These are phyloP conservation scores for Nyctibius grandis DNA, from an alignment of 2,797 vertebrate genomes.

Conservation along the genomic window DNA sequence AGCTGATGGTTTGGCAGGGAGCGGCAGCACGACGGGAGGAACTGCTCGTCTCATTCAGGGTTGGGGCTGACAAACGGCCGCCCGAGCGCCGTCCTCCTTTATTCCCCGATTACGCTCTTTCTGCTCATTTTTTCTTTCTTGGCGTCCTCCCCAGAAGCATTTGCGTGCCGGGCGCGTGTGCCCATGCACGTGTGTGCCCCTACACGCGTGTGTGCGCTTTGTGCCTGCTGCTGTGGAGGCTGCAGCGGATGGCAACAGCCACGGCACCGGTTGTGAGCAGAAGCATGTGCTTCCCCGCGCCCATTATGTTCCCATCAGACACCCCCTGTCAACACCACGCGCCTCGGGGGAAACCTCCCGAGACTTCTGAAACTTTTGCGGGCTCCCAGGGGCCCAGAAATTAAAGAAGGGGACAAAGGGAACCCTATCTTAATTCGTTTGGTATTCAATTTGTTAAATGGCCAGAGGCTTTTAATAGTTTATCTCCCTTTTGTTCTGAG, in stretches of 20 bases:
- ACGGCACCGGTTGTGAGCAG: not conserved
- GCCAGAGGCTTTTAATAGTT: slow-evolving; percentile 44
- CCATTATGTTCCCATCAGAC: not conserved
- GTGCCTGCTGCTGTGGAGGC: not conserved
- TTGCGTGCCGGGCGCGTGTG: not conserved
- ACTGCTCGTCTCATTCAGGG: not conserved
- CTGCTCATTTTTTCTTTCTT: not conserved
- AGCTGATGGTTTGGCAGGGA: slow-evolving; percentile 67
- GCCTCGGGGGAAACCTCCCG: not conserved
- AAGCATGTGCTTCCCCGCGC: not conserved
- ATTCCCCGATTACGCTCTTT: not conserved
- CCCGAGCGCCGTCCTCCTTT: not conserved
- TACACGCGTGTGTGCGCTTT: not conserved
- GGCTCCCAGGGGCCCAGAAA: not conserved
- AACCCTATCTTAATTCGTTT: slow-evolving; percentile 28
- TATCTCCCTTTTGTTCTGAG: slow-evolving; percentile 52
- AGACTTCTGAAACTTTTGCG: not conserved
- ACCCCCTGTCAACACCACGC: not conserved
- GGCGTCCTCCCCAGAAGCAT: not conserved
- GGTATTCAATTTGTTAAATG: slow-evolving; percentile 59
- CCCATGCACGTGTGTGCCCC: not conserved
- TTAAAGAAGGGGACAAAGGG: not conserved
- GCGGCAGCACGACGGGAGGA: slow-evolving; percentile 8
- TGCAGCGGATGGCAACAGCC: not conserved
- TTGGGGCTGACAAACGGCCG: slow-evolving; percentile 1